Evolutionary conservation across 2,888 invertebrate species (phyloP).

Genomic region (Perithous albicinctus): DNA sequence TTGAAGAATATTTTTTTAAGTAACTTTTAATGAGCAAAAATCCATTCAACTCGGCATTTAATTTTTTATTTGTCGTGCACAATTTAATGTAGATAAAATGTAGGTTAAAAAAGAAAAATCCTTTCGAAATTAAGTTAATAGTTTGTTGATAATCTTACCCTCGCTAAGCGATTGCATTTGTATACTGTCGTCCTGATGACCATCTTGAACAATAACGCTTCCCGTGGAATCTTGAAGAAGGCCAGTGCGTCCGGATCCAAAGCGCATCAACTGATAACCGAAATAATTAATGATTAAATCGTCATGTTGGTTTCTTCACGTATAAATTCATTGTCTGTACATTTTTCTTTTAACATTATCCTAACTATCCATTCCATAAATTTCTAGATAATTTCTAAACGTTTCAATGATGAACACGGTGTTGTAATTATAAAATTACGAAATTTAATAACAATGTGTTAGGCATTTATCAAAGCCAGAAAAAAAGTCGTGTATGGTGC

Average conservation of each 20-base stretch:
- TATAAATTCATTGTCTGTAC: not conserved
- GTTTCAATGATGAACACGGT: slow-evolving; percentile 41
- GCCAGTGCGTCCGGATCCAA: slow-evolving; percentile 85
- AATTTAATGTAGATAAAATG: too few relatives aligned
- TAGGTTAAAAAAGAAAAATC: slow-evolving; percentile 6
- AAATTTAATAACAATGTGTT: slow-evolving; percentile 23
- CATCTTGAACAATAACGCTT: slow-evolving; percentile 86
- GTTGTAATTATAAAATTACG: slow-evolving; percentile 54
- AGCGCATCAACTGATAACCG: slow-evolving; percentile 87
- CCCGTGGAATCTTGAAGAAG: slow-evolving; percentile 87
- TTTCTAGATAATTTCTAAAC: slow-evolving; percentile 1
- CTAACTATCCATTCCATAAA: slow-evolving; percentile 2
- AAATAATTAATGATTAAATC: slow-evolving; percentile 49
- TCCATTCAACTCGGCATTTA: too few relatives aligned
- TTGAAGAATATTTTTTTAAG: not conserved
- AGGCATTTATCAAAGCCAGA: slow-evolving; percentile 18
- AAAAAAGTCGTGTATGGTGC: slow-evolving; percentile 7
- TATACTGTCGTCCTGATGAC: slow-evolving; percentile 84
- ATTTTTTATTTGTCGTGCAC: too few relatives aligned
- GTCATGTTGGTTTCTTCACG: not conserved
- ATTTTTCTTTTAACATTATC: not conserved
- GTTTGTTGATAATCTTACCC: slow-evolving; percentile 76
- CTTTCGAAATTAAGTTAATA: slow-evolving; percentile 1
- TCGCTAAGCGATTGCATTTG: slow-evolving; percentile 86
- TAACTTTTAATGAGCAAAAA: too few relatives aligned